A percentile compares a stretch with the other conserved stretches of the same genome.
Conservation (phyloP, 23 tunicate species). For the Corella eumyota region DNA sequence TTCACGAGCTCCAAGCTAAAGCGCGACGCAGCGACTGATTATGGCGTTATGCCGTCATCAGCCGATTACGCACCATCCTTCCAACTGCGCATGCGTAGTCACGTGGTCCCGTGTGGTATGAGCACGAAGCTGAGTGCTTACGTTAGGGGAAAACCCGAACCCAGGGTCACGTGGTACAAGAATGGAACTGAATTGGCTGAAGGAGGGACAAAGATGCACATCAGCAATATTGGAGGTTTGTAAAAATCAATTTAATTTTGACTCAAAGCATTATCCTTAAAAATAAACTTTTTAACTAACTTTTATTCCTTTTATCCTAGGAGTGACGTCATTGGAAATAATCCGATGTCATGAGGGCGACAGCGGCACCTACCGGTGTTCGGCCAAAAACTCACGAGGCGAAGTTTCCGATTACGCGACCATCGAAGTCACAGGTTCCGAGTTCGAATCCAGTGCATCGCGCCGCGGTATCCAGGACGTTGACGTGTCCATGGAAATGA, state of each 20-base stretch:
- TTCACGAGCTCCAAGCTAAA: constrained; percentile 76
- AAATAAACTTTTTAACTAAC: background rate
- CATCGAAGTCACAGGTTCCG: constrained; percentile 79
- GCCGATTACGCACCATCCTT: constrained; percentile 87
- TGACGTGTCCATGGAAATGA: constrained; percentile 62
- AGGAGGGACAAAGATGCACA: constrained; percentile 73
- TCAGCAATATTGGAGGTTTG: constrained; percentile 84
- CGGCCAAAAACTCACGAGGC: constrained; percentile 55
- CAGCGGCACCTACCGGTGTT: constrained; percentile 68
- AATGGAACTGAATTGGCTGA: constrained; percentile 57
- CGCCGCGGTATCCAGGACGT: constrained; percentile 41
- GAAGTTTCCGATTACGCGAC: constrained; percentile 94
- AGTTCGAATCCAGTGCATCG: constrained; percentile 67
- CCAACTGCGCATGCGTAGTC: constrained; percentile 81
- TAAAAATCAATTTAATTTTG: background rate
- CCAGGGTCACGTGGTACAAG: constrained; percentile 90
- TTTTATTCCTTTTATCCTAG: background rate
- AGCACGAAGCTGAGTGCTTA: constrained; percentile 83
- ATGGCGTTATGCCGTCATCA: constrained; percentile 18
- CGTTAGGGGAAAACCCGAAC: constrained; percentile 88
- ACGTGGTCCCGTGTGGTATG: constrained; percentile 90
- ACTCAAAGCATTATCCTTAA: background rate
- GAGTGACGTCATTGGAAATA: background rate
- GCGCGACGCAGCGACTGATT: constrained; percentile 15
- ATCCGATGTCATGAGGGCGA: constrained; percentile 11